phyloP scores from a whole-genome alignment of 2,888 invertebrate species.

The Apodemia duryi region DNA sequence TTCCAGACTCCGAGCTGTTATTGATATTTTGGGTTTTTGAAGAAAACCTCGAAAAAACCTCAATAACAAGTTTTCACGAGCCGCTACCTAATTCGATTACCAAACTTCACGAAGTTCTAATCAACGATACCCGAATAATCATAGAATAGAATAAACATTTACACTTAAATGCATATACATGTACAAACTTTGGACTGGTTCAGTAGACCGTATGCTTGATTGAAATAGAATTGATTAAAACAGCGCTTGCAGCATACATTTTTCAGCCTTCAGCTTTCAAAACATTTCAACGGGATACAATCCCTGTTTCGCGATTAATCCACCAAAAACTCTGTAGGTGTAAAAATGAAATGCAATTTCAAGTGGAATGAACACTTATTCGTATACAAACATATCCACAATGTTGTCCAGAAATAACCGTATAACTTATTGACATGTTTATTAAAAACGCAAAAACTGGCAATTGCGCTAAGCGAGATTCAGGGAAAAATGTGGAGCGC shows the following conservation, averaged over 20 bases:
- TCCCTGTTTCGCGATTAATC: background rate
- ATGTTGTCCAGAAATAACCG: background rate
- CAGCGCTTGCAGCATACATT: background rate
- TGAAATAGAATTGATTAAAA: too few species aligned
- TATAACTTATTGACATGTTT: background rate
- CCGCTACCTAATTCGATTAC: too few species aligned
- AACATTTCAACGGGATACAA: background rate
- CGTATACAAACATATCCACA: background rate
- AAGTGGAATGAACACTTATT: background rate
- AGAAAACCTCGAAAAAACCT: too few species aligned
- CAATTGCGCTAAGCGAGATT: background rate
- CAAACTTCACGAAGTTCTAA: too few species aligned
- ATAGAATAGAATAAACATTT: too few species aligned
- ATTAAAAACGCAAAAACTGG: background rate
- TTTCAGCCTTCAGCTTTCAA: background rate
- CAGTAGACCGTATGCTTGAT: too few species aligned
- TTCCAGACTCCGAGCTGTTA: too few species aligned
- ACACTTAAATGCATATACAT: too few species aligned
- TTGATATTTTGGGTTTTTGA: too few species aligned
- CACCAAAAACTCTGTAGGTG: background rate
- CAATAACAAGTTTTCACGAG: too few species aligned
- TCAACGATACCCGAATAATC: too few species aligned
- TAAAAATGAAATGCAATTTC: background rate
- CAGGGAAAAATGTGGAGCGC: background rate
- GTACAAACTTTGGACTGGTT: too few species aligned